Evolutionary conservation across 1,140 invertebrate genomes (phyloP).

Genomic region (Zaprionus inermis): DNA sequence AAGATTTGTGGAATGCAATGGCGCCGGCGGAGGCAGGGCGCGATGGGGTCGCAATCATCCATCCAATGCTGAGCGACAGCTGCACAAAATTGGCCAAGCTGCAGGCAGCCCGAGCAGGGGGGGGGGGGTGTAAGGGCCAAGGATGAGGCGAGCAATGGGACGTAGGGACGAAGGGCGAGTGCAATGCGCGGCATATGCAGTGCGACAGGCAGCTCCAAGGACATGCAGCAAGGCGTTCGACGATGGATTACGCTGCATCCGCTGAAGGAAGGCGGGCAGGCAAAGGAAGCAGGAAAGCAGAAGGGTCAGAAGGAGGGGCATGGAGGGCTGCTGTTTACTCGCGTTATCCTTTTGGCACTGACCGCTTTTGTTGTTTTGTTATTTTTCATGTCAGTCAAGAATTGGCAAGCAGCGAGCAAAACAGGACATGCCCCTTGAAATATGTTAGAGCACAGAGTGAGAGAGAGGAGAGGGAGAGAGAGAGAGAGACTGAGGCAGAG

Average conservation of each 20-base stretch:
- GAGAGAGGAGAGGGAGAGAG: constrained; percentile 6
- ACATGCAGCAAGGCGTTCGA: constrained; percentile 63
- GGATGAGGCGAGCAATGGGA: too few species aligned
- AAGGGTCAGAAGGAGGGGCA: background rate
- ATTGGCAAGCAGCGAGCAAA: constrained; percentile 68
- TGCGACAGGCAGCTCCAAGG: constrained; percentile 46
- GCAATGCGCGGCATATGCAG: constrained; percentile 52
- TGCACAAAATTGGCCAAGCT: constrained; percentile 64
- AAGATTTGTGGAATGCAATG: constrained; percentile 35
- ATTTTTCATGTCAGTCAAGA: constrained; percentile 82
- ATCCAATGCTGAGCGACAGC: constrained; percentile 72
- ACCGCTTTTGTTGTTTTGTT: constrained; percentile 77
- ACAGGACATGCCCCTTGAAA: constrained; percentile 74
- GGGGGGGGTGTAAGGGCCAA: background rate
- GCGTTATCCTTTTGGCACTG: constrained; percentile 75
- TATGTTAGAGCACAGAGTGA: constrained; percentile 59
- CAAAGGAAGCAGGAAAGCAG: background rate
- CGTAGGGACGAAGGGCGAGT: constrained; percentile 21
- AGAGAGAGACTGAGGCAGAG: constrained; percentile 20
- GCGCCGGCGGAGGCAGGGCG: constrained; percentile 4
- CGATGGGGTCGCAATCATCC: constrained; percentile 44
- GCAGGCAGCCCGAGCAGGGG: background rate
- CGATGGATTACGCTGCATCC: constrained; percentile 74
- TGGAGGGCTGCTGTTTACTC: constrained; percentile 52
- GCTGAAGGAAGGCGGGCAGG: constrained; percentile 26